A percentile compares a stretch with the other conserved stretches of the same genome.
These are phyloP conservation scores for Aphis craccivora DNA, from an alignment of 1,140 invertebrate species.

Conservation along the genomic window DNA sequence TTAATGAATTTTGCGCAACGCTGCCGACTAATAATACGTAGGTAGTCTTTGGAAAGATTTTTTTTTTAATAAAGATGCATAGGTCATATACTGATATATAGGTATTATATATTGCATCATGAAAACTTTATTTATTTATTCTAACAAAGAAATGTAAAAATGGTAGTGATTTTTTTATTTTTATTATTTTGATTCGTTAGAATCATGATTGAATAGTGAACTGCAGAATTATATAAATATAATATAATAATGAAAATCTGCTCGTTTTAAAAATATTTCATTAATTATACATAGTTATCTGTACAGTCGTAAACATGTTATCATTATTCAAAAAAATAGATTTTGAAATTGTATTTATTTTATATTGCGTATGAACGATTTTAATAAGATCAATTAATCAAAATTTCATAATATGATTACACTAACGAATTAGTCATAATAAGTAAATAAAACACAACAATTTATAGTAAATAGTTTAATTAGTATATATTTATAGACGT, in stretches of 20 bases:
- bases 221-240: not conserved
- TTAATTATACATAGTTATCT: not conserved
- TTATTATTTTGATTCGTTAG: not conserved
- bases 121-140: not conserved
- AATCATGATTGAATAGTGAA: not conserved
- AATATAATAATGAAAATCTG: not conserved
- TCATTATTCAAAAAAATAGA: not conserved
- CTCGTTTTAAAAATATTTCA: not conserved
- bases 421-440: not conserved
- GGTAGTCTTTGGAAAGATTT: not conserved
- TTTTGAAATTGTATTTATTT: not conserved
- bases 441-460: not conserved
- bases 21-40: not conserved
- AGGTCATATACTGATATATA: not conserved
- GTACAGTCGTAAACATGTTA: not conserved
- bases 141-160: not conserved
- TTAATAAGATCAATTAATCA: not conserved
- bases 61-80: conserved; percentile 15
- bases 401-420: not conserved
- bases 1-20: not conserved
- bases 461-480: not conserved
- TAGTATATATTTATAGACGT: not conserved
- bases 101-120: not conserved
- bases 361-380: not conserved
- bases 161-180: not conserved